These are phyloP conservation scores for Ephydatia muelleri DNA, from an alignment of 37 sponge, comb jelly and placozoan species.

Conservation along the genomic window DNA sequence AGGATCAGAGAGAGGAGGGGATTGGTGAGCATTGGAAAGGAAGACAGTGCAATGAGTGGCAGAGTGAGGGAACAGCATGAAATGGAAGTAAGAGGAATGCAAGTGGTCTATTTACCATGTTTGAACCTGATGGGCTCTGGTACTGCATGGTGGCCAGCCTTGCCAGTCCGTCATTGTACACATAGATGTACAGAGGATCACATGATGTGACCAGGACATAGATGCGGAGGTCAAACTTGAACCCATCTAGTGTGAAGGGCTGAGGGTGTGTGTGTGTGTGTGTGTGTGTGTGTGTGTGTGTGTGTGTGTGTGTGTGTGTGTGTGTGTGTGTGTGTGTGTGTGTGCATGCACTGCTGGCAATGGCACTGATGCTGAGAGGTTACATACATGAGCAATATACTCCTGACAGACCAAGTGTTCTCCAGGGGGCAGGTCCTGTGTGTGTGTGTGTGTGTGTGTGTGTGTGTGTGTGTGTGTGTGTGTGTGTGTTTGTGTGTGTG, in stretches of 20 bases:
- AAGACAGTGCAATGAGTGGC: conserved; percentile 8
- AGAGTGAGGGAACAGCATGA: background rate
- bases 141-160: conserved; percentile 90
- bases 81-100: conserved; percentile 1
- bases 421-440: conserved; percentile 78
- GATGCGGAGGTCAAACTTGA: conserved; percentile 96
- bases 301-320: background rate
- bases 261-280: conserved; percentile 37
- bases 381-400: conserved; percentile 85
- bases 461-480: background rate
- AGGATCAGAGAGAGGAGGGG: background rate
- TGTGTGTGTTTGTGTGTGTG: background rate
- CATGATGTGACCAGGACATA: conserved; percentile 97
- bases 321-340: background rate
- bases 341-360: background rate
- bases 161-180: conserved; percentile 95
- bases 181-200: conserved; percentile 94
- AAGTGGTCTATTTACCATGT: conserved; percentile 66
- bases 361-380: background rate
- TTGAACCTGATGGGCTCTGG: conserved; percentile 76
- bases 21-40: background rate
- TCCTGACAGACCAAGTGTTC: conserved; percentile 94
- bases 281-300: background rate
- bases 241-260: conserved; percentile 94
- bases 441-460: conserved; percentile 6